Percentiles rank a stretch among this genome's conserved stretches.
Evolutionary conservation across 2,797 vertebrate genomes (phyloP).

Genomic region (Arrhamphus sclerolepis): DNA sequence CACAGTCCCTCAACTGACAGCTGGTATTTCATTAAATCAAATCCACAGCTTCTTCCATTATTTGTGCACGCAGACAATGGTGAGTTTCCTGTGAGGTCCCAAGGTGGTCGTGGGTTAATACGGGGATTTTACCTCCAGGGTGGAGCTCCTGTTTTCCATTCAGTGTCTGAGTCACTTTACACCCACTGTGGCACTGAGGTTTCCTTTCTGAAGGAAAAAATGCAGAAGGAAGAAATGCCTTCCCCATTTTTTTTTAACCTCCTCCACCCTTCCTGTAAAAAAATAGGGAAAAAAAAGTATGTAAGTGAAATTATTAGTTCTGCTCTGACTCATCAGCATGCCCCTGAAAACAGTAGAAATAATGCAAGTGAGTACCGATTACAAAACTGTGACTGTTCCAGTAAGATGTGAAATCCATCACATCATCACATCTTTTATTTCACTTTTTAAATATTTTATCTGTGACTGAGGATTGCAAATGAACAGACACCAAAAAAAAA

Average conservation of each 20-base stretch:
- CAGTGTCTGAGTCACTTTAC: slow-evolving; percentile 57
- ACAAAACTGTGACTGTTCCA: not conserved
- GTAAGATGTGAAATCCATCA: too few relatives aligned
- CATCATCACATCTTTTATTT: too few relatives aligned
- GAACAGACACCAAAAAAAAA: too few relatives aligned
- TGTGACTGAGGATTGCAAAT: too few relatives aligned
- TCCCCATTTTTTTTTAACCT: slow-evolving; percentile 25
- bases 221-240: slow-evolving; percentile 6
- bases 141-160: slow-evolving; percentile 59
- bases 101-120: too few relatives aligned
- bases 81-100: slow-evolving; percentile 39
- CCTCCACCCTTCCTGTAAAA: slow-evolving; percentile 64
- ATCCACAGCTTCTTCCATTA: not conserved
- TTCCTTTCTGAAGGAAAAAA: slow-evolving; percentile 51
- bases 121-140: slow-evolving; percentile 25
- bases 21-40: not conserved
- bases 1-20: too few relatives aligned
- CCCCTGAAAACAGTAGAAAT: slow-evolving; percentile 13
- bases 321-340: slow-evolving; percentile 57
- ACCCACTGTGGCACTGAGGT: slow-evolving; percentile 37
- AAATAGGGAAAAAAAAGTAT: slow-evolving; percentile 4
- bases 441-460: too few relatives aligned
- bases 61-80: slow-evolving; percentile 41
- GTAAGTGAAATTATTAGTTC: slow-evolving; percentile 46
- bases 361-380: not conserved